Percentiles rank a stretch among this genome's conserved stretches.
Evolutionary conservation across 1,140 invertebrate genomes (phyloP).

Genomic region (Philaenus spumarius): DNA sequence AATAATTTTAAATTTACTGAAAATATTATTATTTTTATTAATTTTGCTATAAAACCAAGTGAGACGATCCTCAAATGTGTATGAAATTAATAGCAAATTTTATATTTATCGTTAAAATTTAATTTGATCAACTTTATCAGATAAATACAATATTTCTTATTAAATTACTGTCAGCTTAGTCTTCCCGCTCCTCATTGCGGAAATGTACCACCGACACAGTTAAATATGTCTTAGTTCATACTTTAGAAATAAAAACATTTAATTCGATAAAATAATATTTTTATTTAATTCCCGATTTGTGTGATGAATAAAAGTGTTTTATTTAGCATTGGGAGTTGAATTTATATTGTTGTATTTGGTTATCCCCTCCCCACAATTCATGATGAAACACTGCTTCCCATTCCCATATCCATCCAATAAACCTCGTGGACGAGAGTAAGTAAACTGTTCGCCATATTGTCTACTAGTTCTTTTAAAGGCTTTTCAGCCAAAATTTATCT

Average conservation of each 20-base stretch:
- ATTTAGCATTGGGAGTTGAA: background rate
- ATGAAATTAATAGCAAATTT: no score
- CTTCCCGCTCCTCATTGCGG: no score
- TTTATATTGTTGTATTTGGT: background rate
- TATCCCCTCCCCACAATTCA: background rate
- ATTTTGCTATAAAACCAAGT: no score
- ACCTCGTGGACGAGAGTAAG: constrained; percentile 2
- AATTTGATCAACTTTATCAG: no score
- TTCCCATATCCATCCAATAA: background rate
- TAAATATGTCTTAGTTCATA: background rate
- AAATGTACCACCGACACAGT: background rate
- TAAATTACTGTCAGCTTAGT: no score
- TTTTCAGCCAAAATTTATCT: background rate
- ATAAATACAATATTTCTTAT: no score
- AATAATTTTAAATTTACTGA: no score
- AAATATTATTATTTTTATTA: no score
- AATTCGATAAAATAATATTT: background rate
- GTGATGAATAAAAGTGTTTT: background rate
- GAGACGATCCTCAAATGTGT: no score
- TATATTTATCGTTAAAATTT: no score
- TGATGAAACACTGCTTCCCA: background rate
- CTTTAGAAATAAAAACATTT: background rate
- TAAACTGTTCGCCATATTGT: constrained; percentile 1
- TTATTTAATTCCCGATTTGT: no score
- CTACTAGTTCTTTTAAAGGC: background rate